phyloP scores from a whole-genome alignment of 1,140 invertebrate species.

The Myzus persicae region DNA sequence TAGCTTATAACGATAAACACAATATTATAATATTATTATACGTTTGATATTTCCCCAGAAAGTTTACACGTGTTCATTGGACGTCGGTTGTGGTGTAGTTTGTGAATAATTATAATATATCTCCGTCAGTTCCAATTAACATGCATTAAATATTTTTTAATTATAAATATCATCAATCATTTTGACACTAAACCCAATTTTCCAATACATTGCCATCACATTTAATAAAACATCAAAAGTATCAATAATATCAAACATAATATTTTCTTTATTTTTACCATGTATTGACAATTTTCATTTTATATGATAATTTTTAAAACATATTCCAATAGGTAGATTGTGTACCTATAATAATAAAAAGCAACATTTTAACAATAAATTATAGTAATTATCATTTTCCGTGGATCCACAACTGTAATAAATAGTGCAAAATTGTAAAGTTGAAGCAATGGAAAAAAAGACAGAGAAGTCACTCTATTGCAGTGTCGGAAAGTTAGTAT shows the following conservation, averaged over 20 bases:
- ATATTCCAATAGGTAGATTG: neutral
- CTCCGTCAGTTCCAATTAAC: neutral
- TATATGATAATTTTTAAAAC: neutral
- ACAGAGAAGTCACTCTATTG: no score
- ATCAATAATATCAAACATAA: neutral
- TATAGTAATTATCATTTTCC: no score
- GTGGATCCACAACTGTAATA: no score
- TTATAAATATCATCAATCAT: neutral
- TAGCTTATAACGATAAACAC: neutral
- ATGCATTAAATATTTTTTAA: conserved; percentile 3
- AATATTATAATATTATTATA: neutral
- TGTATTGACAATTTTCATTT: neutral
- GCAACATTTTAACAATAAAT: neutral
- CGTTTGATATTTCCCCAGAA: neutral
- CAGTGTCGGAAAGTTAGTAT: no score
- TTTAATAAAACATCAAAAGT: neutral
- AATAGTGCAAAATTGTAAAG: no score
- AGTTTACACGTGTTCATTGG: neutral
- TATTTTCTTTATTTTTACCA: neutral
- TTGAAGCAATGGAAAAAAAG: no score
- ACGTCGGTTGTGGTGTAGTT: neutral
- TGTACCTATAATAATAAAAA: neutral
- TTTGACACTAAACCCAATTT: neutral
- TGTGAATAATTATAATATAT: neutral
- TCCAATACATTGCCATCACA: neutral